Evolutionary conservation across 2,113 vertebrate species (phyloP).

Genomic region (Heliornis fulica): DNA sequence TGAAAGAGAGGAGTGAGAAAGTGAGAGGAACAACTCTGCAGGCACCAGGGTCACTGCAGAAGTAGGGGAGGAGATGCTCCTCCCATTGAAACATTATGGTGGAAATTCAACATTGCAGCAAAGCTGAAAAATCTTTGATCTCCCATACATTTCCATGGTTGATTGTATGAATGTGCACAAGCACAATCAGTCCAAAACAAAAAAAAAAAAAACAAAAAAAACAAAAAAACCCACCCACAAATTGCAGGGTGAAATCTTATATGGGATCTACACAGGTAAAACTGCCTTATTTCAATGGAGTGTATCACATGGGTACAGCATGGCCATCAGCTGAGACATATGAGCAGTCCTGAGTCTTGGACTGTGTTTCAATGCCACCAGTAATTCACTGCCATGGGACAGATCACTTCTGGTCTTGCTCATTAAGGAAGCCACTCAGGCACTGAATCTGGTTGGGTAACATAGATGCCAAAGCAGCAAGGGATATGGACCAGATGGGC

Average conservation of each 20-base stretch:
- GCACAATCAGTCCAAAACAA: neutral
- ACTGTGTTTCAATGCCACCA: neutral
- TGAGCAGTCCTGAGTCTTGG: neutral
- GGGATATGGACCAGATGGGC: neutral
- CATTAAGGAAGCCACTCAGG: neutral
- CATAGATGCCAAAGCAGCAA: neutral
- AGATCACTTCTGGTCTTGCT: neutral
- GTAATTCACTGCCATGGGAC: neutral
- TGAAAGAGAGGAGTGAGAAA: too few species aligned
- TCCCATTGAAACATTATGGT: neutral
- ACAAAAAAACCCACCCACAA: too few species aligned
- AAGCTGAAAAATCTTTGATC: neutral
- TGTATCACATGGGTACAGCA: neutral
- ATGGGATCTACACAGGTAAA: neutral
- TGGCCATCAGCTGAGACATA: neutral
- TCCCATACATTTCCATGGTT: neutral
- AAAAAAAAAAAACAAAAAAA: neutral
- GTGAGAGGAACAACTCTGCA: too few species aligned
- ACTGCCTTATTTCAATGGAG: neutral
- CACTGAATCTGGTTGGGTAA: neutral
- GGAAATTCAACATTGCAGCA: neutral
- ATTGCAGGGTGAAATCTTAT: neutral
- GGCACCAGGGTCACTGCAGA: too few species aligned
- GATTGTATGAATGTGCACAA: neutral
- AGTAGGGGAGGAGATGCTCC: too few species aligned